Base-by-base conservation (phyloP, 2,888 invertebrate species). In the Nymphalis urticae region DNA sequence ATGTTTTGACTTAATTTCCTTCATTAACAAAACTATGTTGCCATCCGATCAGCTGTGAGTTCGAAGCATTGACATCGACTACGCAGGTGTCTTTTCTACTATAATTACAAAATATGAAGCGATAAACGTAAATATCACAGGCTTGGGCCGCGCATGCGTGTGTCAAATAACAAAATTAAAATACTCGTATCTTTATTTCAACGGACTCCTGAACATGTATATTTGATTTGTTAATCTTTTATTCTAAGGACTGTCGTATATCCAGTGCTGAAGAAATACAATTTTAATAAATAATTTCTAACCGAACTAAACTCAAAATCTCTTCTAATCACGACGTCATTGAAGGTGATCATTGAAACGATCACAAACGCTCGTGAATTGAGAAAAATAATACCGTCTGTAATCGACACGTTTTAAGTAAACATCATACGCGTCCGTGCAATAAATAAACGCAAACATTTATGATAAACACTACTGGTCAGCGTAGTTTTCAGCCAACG, bases 401-500 rank as follows among this genome's bases (percentile, higher is more conserved):
- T 32, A 66, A 51, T 61, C 61, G 42, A 62, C 54, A 61, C 61
- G 48, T 66, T 62, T 62, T 62, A 66, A 66, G 63, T 63, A 71
- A 71, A 63, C 64, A 71, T 65, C 53, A 61, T 70, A 64, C 64
- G 65, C 66, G 63, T 69, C 66, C 65, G 66, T 62, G 58, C 68
- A 59, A 59, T 54, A 62, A 65, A 63, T 68, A 63, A 68, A 71
- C 65, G 54, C 68, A 50, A 68, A 64, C 59, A 62, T 61, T 71
- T 69, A 66, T 71, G 63, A 71, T 66, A 69, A 60, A 54, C 68
- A 64, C 63, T 69, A 71, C 69, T 66, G 71, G 71, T 69, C 66
- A 64, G 69, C 75, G 79, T 84, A 85, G 86, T 88, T 88, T 89
- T 89, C 89, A 89, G 85, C 80, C 85, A 86, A 84, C 50, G 56